A percentile compares a stretch with the other conserved stretches of the same genome.
phyloP scores from a whole-genome alignment of 1,140 invertebrate species.

The Procambarus clarkii region DNA sequence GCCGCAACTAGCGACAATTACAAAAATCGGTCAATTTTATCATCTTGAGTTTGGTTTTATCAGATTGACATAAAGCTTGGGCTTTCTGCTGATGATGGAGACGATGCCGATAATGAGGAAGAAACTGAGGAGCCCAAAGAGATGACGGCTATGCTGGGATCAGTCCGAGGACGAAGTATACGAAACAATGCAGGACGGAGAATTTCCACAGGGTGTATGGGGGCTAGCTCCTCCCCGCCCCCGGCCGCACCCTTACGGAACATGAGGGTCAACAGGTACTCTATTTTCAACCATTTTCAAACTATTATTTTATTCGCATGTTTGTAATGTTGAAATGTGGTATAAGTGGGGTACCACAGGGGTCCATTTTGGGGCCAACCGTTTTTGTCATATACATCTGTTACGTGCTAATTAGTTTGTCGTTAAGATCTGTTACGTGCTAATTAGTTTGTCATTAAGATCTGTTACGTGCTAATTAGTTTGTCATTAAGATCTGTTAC shows the following conservation, averaged over 20 bases:
- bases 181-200: slow-evolving; percentile 32
- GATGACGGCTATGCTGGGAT: slow-evolving; percentile 32
- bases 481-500: too few relatives aligned
- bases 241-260: slow-evolving; percentile 61
- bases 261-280: slow-evolving; percentile 68
- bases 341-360: too few relatives aligned
- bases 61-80: slow-evolving; percentile 15
- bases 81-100: slow-evolving; percentile 37
- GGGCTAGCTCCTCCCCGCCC: slow-evolving; percentile 42
- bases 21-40: too few relatives aligned
- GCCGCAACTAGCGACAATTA: too few relatives aligned
- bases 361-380: too few relatives aligned
- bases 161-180: neutral
- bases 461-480: too few relatives aligned
- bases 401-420: too few relatives aligned
- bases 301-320: neutral
- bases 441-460: too few relatives aligned
- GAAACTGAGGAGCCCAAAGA: slow-evolving; percentile 47
- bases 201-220: slow-evolving; percentile 62
- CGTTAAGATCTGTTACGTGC: too few relatives aligned
- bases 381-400: too few relatives aligned
- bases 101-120: slow-evolving; percentile 60
- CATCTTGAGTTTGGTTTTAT: too few relatives aligned
- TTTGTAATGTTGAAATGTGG: too few relatives aligned
- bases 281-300: neutral